Base-by-base conservation (phyloP, 2,888 invertebrate genomes). In the Dryomyza anilis region DNA sequence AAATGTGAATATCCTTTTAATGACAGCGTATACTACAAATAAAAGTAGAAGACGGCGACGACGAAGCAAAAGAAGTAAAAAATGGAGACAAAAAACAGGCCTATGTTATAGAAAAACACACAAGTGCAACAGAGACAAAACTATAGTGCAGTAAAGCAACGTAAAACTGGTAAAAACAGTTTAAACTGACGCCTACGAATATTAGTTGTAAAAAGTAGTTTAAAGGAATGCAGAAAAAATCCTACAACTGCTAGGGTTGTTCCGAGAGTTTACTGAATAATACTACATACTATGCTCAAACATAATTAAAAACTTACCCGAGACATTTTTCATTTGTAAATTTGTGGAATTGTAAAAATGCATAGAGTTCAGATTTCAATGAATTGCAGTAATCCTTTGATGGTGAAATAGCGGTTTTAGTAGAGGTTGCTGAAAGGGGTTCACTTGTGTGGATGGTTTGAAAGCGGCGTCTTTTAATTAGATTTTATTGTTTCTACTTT, bases 1-100 rank as follows among this genome's bases (percentile, higher is more conserved):
- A 68, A 53, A 58, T 48, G 67, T 63, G 65, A 68, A 70, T 69
- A 69, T 70, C 64, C 69, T 69, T 68, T 64, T 36, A 55, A 58
- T 45, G 43, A 36, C 45, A 39, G 25, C 58, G 43, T 53, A 19
- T 61, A 61, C 39, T 52, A 52, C 39, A 61, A 61, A 50, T 27
- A 50, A 50, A 53, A 46, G 27, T 53, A 46, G 30, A 12, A 46
- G 59, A 27, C 25, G 27, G 43, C 14, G 25, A 56, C 39, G 19
- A 27, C 55, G 27, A 21, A 3, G 16, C 33, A 14, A 39, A 14
- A 23, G 21, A 27, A 25, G 43, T 12, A 39, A 12, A 39, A 39
- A 12, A 39, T 12, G 39, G 14, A 12, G 12, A 39, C 39, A 33
- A 33, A 6, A 33, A 33, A n/a, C 48, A 48, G 50, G 50, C 43